Conservation (phyloP, 2,888 invertebrate species). For the Dorcus hopei region DNA sequence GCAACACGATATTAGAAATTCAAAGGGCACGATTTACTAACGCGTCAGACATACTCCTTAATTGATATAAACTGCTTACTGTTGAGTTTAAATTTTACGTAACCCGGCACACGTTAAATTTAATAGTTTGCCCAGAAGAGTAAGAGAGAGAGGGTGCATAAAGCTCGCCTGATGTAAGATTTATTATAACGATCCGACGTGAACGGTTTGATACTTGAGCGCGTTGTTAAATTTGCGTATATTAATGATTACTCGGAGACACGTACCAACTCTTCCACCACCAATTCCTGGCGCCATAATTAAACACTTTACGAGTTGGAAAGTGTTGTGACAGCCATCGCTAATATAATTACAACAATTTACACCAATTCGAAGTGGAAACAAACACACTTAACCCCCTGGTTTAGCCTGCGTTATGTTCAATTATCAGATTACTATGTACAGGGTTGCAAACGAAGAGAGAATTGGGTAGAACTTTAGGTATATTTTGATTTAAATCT, state of each 20-base stretch:
- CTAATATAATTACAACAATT: constrained; percentile 21
- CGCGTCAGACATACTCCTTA: too few relatives aligned
- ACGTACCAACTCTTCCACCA: constrained; percentile 9
- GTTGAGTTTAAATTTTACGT: too few relatives aligned
- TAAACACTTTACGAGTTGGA: constrained; percentile 29
- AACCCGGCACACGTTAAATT: too few relatives aligned
- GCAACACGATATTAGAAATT: too few relatives aligned
- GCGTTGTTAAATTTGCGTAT: constrained; percentile 23
- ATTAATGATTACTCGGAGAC: constrained; percentile 21
- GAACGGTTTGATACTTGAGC: constrained; percentile 2
- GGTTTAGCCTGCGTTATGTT: constrained; percentile 11
- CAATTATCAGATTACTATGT: constrained; percentile 2
- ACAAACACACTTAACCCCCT: constrained; percentile 9
- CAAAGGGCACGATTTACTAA: too few relatives aligned
- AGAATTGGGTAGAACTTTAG: too few relatives aligned
- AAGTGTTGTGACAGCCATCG: constrained; percentile 25
- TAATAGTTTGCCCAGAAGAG: too few relatives aligned
- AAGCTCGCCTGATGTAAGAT: not conserved
- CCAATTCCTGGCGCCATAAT: constrained; percentile 11
- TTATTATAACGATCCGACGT: not conserved
- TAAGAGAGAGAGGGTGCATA: too few relatives aligned
- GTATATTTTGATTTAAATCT: too few relatives aligned
- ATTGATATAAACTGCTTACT: too few relatives aligned
- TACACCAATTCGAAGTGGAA: constrained; percentile 13
- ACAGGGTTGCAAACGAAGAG: too few relatives aligned